A percentile compares a stretch with the other conserved stretches of the same genome.
Evolutionary conservation across 92 coral and sea anemone species (phyloP).

Genomic region (Epizoanthus rinbou): DNA sequence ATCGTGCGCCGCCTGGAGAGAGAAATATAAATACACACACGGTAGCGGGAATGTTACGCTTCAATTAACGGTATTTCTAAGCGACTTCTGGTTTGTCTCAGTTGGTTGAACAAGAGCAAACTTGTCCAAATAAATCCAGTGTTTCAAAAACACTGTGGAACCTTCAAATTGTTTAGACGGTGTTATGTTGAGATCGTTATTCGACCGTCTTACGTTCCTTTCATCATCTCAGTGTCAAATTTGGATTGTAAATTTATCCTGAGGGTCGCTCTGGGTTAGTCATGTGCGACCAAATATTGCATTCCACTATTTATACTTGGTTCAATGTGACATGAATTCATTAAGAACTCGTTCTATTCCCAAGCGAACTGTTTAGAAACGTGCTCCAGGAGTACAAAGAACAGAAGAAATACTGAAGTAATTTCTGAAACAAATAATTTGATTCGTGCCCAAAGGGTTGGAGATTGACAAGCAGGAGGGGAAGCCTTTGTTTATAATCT

Average conservation of each 20-base stretch:
- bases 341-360: too few relatives aligned
- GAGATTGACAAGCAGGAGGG: neutral
- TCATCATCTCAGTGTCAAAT: constrained; percentile 26
- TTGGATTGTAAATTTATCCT: constrained; percentile 8
- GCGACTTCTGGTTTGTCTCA: neutral
- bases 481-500: too few relatives aligned
- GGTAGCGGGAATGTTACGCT: constrained; percentile 11
- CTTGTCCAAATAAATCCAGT: neutral
- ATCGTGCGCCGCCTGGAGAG: neutral
- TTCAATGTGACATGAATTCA: too few relatives aligned
- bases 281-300: neutral
- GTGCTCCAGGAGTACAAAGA: too few relatives aligned
- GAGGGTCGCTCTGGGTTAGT: neutral
- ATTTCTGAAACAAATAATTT: neutral
- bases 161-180: too few relatives aligned
- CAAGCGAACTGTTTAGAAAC: too few relatives aligned
- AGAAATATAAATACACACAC: neutral
- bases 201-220: neutral
- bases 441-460: neutral
- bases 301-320: too few relatives aligned
- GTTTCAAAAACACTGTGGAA: neutral
- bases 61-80: neutral
- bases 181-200: too few relatives aligned
- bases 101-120: too few relatives aligned
- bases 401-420: neutral